A percentile compares a stretch with the other conserved stretches of the same genome.
Evolutionary conservation across 2,113 vertebrate species (phyloP).

Genomic region (Rhea americana): DNA sequence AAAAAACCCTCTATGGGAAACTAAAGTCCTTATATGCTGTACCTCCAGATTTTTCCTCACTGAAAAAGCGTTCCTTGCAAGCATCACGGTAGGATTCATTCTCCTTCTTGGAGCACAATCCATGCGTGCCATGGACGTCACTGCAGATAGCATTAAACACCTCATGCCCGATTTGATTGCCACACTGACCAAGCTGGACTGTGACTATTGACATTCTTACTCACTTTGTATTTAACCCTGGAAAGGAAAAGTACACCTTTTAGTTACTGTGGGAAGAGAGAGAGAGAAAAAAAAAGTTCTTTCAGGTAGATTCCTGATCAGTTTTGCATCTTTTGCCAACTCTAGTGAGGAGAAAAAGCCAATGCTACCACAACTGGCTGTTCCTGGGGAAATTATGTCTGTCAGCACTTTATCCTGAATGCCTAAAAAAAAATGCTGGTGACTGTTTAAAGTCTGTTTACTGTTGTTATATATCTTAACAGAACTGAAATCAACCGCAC

Average conservation of each 20-base stretch:
- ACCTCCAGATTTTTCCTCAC: constrained; percentile 79
- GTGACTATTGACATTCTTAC: constrained; percentile 88
- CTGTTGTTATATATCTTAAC: not conserved
- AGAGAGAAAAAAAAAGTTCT: not conserved
- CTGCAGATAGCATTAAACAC: constrained; percentile 81
- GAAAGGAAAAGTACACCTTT: not conserved
- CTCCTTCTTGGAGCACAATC: constrained; percentile 74
- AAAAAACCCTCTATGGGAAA: not conserved
- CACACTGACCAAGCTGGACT: constrained; percentile 94
- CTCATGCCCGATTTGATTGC: constrained; percentile 92
- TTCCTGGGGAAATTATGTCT: not conserved
- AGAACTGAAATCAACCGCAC: not conserved
- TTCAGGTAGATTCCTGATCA: not conserved
- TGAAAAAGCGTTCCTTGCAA: constrained; percentile 88
- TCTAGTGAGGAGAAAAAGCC: not conserved
- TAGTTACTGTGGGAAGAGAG: not conserved
- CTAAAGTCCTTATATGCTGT: not conserved
- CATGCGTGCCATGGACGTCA: constrained; percentile 71
- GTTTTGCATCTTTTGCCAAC: not conserved
- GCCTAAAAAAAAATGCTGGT: not conserved
- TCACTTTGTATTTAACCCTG: not conserved
- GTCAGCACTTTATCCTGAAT: not conserved
- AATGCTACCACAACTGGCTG: not conserved
- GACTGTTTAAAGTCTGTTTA: not conserved
- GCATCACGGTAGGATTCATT: constrained; percentile 75